Base-by-base conservation (phyloP, 2,888 invertebrate genomes). In the Bursaphelenchus okinawaensis region DNA sequence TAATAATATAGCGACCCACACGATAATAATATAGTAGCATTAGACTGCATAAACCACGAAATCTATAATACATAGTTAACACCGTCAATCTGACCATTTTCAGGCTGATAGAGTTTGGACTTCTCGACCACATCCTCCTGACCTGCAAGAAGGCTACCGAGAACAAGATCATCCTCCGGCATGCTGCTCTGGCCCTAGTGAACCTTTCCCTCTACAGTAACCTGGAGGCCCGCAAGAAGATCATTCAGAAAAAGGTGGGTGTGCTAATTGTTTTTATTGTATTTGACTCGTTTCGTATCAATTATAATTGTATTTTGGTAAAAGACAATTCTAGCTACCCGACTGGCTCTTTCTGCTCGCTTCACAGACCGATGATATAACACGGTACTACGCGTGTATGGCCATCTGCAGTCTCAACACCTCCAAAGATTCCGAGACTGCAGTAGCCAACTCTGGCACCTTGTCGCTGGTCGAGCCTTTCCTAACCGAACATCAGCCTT, bases 381-480 rank as follows among this genome's bases (percentile, higher is more conserved):
- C 93, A 69, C 92, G 93, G 84, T 98, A 98, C 85, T 98, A 96
- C 83, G 96, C 98, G 12, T 98, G 96, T 83, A 86, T 98, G 80
- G 96, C 96, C 28, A 95, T 96, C 73, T 92, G 95, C 6, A 92
- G 74, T 26, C 68, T 82, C n/a, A 76, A 74, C 22, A 76, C 75
- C 62, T 72, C 74, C 23, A 79, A 78, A 63, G 96, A 98, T 87
- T 92, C 96, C 74, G 96, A 96, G 86, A 91, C 93, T 0, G 92
- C 92, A 31, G 95, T 98, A 0, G 86, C 92, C 24, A 91, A 92
- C 83, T 94, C 95, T 0, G 96, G 94, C n/a, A 95, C 96, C 0
- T 85, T 98, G 77, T 91, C 92, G 80, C 88, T 98, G 71, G 94
- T 98, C 0, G 94, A 96, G 83, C 95, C 95, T 0, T 98, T 98